Evolutionary conservation across 1,140 invertebrate genomes (phyloP).

Genomic region (Drosophila jambulina): DNA sequence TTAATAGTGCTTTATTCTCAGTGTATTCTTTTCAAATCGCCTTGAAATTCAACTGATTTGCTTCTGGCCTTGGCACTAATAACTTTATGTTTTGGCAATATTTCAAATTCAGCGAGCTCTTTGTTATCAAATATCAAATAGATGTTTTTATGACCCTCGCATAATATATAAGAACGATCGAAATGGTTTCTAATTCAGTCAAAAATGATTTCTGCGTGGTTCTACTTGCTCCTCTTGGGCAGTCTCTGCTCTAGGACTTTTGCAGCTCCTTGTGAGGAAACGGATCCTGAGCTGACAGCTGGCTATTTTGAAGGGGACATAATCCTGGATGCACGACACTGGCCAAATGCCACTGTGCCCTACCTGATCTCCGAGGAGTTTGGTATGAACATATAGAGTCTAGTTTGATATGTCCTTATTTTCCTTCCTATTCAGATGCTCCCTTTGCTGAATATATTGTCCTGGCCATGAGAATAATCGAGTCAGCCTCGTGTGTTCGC

Average conservation of each 20-base stretch:
- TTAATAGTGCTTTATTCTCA: neutral
- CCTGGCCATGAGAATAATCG: conserved; percentile 69
- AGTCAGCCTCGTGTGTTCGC: conserved; percentile 75
- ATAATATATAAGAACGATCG: neutral
- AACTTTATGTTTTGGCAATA: neutral
- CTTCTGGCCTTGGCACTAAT: neutral
- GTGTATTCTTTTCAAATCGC: neutral
- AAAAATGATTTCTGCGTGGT: conserved; percentile 26
- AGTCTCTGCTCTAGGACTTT: conserved; percentile 5
- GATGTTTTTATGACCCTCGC: neutral
- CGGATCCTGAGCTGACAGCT: conserved; percentile 51
- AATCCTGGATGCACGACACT: conserved; percentile 48
- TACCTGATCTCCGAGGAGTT: conserved; percentile 65
- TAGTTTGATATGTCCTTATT: neutral
- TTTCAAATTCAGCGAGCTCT: neutral
- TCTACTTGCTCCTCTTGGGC: conserved; percentile 18
- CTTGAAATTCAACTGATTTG: neutral
- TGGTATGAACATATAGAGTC: conserved; percentile 40
- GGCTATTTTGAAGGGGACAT: conserved; percentile 67
- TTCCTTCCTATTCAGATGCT: conserved; percentile 1
- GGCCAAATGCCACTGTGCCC: conserved; percentile 83
- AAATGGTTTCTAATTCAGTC: conserved; percentile 28
- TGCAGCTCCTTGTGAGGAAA: conserved; percentile 12
- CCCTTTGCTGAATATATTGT: conserved; percentile 39
- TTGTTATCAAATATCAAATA: neutral